phyloP scores from a whole-genome alignment of 1,140 invertebrate genomes.

The Sipha flava region DNA sequence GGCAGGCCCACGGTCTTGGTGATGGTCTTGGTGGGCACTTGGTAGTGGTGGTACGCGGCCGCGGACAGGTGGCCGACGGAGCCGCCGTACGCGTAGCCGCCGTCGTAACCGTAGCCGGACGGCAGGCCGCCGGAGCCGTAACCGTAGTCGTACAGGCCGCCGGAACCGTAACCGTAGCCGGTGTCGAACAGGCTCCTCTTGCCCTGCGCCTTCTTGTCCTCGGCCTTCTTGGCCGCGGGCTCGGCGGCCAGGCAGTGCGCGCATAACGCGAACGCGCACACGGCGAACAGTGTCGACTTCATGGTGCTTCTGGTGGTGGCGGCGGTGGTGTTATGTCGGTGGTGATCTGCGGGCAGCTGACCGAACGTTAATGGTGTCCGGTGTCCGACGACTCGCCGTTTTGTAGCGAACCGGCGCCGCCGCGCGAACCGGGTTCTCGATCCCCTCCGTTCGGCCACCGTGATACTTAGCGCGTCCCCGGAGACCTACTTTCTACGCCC shows the following conservation, averaged over 20 bases:
- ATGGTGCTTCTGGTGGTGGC: not conserved
- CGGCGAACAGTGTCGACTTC: not conserved
- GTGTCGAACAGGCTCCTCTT: conserved; percentile 41
- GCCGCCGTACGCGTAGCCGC: conserved; percentile 38
- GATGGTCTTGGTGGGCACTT: conserved; percentile 59
- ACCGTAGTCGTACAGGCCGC: conserved; percentile 35
- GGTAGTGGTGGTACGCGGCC: conserved; percentile 48
- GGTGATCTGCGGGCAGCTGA: not conserved
- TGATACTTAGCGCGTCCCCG: not conserved
- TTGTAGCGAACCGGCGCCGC: not conserved
- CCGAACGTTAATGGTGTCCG: not conserved
- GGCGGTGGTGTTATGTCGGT: not conserved
- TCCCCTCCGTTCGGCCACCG: not conserved
- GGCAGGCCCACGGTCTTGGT: conserved; percentile 57
- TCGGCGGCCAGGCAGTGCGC: not conserved
- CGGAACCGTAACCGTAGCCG: conserved; percentile 51
- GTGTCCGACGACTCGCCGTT: not conserved
- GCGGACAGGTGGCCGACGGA: conserved; percentile 45
- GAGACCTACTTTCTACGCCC: conserved; percentile 8
- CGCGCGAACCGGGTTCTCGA: not conserved
- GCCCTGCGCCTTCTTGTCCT: not conserved
- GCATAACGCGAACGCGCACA: not conserved
- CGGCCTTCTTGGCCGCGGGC: not conserved
- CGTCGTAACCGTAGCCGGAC: conserved; percentile 24
- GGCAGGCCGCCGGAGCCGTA: conserved; percentile 1